Base-by-base conservation (phyloP, 2,797 vertebrate species). In the Coluber constrictor region DNA sequence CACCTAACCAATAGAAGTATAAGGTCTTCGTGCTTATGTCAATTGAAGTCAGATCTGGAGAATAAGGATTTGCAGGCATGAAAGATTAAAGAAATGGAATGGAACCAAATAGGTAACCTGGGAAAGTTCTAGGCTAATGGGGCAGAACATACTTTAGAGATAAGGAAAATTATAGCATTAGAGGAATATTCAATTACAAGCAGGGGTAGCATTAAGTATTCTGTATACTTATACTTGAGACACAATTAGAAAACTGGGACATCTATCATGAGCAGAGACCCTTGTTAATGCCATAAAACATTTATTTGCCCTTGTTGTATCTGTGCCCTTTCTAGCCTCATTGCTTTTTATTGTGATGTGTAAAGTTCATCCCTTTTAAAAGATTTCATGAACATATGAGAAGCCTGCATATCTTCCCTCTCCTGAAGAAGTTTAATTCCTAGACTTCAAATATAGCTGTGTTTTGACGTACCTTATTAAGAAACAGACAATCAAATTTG, bases 251-350 rank as follows among this genome's bases (percentile, higher is more conserved):
- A 93, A 56, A 79, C 60, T n/a, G 83, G n/a, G 88, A 23, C 61
- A 87, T 90, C 54, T 74, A 25, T 91, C 61, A 74, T 86, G 87
- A 27, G 54, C 32, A 91, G 55, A 91, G 43, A 32, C 79, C 56
- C 86, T 74, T 90, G 55, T 70, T 91, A 93, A 89, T 89, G 51
- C 43, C 86, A 83, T 90, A 88, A 93, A 87, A 91, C 63, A 91
- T 66, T 13, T 93, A 63, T 55, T 55, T 87, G 54, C 74, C 55
- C 32, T 92, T 87, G 89, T 79, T 92, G 63, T 55, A 74, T 7
- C 29, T 20, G 55, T 74, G 55, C 92, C 2, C 54, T 92, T 94
- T 88, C 20, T 66, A 3, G 3, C 10, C 63, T 89, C 55, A 87
- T 93, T 88, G 74, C 4, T 16, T 88, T 95, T 94, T 70, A 92